Base-by-base conservation (phyloP, 2,113 vertebrate genomes). In the Arothron firmamentum region DNA sequence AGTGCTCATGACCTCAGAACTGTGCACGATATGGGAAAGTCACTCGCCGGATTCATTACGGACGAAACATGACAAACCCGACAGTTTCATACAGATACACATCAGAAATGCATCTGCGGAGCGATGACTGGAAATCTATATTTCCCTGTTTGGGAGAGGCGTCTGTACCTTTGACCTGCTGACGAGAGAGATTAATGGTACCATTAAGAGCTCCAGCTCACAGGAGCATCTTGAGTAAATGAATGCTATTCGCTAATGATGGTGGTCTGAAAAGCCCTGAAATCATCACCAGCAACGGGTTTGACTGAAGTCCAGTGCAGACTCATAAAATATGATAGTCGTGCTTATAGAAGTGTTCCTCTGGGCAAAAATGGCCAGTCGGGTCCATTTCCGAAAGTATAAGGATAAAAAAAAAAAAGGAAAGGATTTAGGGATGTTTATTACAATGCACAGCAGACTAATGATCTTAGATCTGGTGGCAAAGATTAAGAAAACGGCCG, bases 161-260 rank as follows among this genome's bases (percentile, higher is more conserved):
- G 28, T 25, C 54, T 41, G 57, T 17, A 60, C 63, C 65, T 75
- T 69, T 80, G 78, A 80, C 80, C 78, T 64, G 64, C 59, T 34
- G 19, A 71, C 70, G 76, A 46, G 67, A 38, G 70, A 85, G 84
- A 89, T 69, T 75, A 79, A 88, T 87, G 72, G 73, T 53, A 62
- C 85, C 84, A 86, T 88, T 88, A 85, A 83, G 85, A 81, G 59
- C 81, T 66, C 77, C 83, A 75, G 87, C 83, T 78, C 85, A 79
- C 72, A 75, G 76, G 64, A 83, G 74, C 70, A 23, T 59, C 63
- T 62, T 46, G 73, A 62, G 67, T 74, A 75, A 88, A 89, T 82
- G 75, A 79, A 57, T 67, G 65, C 74, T 59, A 75, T 62, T 19
- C 57, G 63, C 74, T 74, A 77, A 77, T 53, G 23, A 72, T 16